These are phyloP conservation scores for Lepisosteus osseus DNA, from an alignment of 2,113 vertebrate species.

Conservation along the genomic window DNA sequence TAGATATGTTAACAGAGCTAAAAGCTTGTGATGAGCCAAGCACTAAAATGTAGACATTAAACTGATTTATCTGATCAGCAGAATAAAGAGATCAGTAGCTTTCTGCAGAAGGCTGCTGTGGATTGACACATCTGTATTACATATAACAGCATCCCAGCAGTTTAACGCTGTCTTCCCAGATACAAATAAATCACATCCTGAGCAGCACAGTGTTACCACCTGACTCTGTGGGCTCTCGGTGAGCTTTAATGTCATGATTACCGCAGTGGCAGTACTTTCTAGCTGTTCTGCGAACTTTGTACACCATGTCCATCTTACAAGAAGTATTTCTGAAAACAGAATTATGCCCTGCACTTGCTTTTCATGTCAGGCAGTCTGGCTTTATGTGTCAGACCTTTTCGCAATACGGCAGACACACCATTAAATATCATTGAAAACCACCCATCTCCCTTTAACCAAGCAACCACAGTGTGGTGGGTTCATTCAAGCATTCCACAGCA, in stretches of 20 bases:
- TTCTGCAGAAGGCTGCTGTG: conserved; percentile 2
- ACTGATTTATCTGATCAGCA: conserved; percentile 26
- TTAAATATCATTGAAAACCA: too few relatives aligned
- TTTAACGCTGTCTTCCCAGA: conserved; percentile 7
- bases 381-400: too few relatives aligned
- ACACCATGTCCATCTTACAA: too few relatives aligned
- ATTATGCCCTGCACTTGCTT: neutral
- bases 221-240: conserved; percentile 12
- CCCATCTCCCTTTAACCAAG: neutral
- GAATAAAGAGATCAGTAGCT: conserved; percentile 16
- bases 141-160: conserved; percentile 19
- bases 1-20: conserved; percentile 18
- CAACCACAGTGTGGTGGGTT: neutral
- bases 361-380: neutral
- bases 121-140: conserved; percentile 27
- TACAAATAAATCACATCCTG: neutral
- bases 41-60: conserved; percentile 22
- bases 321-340: neutral
- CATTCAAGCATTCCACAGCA: neutral
- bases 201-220: conserved; percentile 12
- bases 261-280: too few relatives aligned
- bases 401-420: too few relatives aligned
- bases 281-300: too few relatives aligned
- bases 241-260: neutral
- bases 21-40: conserved; percentile 27